A percentile compares a stretch with the other conserved stretches of the same genome.
Conservation (phyloP, 2,888 invertebrate species). For the Hedychridium roseum region DNA sequence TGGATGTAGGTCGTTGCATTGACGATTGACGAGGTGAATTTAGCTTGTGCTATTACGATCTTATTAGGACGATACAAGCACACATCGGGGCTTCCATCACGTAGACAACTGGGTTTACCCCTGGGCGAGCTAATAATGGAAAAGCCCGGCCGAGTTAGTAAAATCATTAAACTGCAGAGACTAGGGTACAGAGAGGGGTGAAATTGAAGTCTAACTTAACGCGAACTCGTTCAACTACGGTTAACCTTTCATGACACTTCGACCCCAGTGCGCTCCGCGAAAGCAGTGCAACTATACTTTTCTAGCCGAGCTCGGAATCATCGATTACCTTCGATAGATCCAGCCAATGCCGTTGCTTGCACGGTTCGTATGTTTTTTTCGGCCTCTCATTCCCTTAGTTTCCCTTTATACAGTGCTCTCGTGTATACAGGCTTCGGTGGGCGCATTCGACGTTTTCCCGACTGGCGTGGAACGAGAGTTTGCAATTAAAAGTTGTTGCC, state of each 20-base stretch:
- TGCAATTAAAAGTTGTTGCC: slow-evolving; percentile 54
- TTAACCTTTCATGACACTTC: slow-evolving; percentile 56
- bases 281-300: slow-evolving; percentile 13
- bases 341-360: slow-evolving; percentile 8
- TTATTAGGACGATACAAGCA: slow-evolving; percentile 5
- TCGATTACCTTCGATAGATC: slow-evolving; percentile 25
- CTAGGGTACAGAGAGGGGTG: slow-evolving; percentile 32
- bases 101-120: slow-evolving; percentile 28
- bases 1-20: background rate
- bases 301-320: slow-evolving; percentile 36
- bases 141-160: slow-evolving; percentile 55
- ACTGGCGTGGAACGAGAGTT: slow-evolving; percentile 38
- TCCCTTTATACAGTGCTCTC: no score
- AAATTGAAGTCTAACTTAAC: slow-evolving; percentile 52
- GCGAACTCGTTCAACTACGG: slow-evolving; percentile 52
- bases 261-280: slow-evolving; percentile 30
- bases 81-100: slow-evolving; percentile 11
- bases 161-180: slow-evolving; percentile 54
- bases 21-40: slow-evolving; percentile 7
- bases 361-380: slow-evolving; percentile 6
- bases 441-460: slow-evolving; percentile 1
- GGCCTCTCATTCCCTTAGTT: background rate
- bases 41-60: background rate
- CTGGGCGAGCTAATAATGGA: slow-evolving; percentile 53
- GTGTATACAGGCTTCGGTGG: no score